Percentiles rank a stretch among this genome's conserved stretches.
Evolutionary conservation across 2,113 vertebrate species (phyloP).

Genomic region (Ursus arctos): DNA sequence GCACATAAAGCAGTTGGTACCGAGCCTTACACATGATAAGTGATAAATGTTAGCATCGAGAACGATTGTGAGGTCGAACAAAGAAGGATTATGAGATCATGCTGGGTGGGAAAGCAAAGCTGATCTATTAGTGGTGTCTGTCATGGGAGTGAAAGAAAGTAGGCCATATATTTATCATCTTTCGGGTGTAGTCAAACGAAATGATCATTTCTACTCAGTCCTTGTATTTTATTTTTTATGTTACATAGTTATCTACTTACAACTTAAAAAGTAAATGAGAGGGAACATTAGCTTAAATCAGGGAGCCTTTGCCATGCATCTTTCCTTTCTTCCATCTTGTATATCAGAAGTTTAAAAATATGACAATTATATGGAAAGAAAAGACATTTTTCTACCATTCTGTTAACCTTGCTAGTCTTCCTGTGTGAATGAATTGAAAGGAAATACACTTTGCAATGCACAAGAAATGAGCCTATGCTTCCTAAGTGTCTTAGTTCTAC

Average conservation of each 20-base stretch:
- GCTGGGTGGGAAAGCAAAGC: neutral
- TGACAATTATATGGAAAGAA: neutral
- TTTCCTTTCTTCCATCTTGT: neutral
- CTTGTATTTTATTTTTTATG: conserved; percentile 5
- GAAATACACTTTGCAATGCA: conserved; percentile 8
- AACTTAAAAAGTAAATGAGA: conserved; percentile 10
- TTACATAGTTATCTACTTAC: neutral
- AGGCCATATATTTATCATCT: neutral
- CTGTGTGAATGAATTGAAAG: conserved; percentile 47
- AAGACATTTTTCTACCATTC: neutral
- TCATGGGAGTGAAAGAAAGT: neutral
- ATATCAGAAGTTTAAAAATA: conserved; percentile 10
- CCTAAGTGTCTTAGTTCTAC: conserved; percentile 17
- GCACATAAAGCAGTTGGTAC: neutral
- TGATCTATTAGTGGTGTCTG: neutral
- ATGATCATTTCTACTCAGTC: neutral
- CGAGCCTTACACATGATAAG: neutral
- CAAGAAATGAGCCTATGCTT: conserved; percentile 17
- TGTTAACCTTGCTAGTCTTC: conserved; percentile 25
- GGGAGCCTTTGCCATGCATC: neutral
- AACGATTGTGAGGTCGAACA: neutral
- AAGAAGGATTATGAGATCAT: neutral
- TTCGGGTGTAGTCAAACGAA: neutral
- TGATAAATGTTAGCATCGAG: neutral
- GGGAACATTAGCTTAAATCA: neutral